Conservation (phyloP, 53 echinoderm and acorn worm genomes). For the Antedon mediterranea region DNA sequence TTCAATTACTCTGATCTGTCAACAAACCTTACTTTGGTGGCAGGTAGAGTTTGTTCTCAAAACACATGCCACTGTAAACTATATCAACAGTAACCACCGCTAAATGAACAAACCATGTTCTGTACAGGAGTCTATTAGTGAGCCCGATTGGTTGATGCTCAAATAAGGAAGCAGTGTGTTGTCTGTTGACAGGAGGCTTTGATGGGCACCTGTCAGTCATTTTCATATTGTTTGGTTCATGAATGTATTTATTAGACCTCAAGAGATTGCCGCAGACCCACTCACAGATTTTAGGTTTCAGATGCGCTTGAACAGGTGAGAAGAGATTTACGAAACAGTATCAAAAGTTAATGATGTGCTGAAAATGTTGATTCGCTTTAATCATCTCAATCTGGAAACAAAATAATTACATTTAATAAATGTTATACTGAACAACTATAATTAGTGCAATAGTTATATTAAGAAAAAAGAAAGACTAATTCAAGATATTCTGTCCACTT, state of each 20-base stretch:
- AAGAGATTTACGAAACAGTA: not conserved
- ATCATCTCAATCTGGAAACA: too few species aligned
- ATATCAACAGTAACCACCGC: not conserved
- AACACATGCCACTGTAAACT: not conserved
- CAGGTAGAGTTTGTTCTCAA: not conserved
- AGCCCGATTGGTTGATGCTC: not conserved
- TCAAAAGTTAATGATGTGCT: not conserved
- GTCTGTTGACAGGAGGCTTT: not conserved
- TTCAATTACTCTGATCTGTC: not conserved
- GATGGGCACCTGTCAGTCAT: not conserved
- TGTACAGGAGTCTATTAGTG: not conserved
- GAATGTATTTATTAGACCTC: not conserved
- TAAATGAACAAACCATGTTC: not conserved
- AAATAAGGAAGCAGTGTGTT: not conserved
- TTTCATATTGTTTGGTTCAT: not conserved
- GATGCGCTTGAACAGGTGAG: not conserved
- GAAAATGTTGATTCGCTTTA: not conserved
- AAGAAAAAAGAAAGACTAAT: too few species aligned
- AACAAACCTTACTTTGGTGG: not conserved
- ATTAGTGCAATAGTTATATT: too few species aligned
- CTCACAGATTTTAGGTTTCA: not conserved
- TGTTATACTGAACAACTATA: too few species aligned
- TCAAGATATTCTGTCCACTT: too few species aligned
- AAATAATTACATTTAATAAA: too few species aligned
- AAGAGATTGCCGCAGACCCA: not conserved